Base-by-base conservation (phyloP, 2,797 vertebrate genomes). In the Danionella dracula region DNA sequence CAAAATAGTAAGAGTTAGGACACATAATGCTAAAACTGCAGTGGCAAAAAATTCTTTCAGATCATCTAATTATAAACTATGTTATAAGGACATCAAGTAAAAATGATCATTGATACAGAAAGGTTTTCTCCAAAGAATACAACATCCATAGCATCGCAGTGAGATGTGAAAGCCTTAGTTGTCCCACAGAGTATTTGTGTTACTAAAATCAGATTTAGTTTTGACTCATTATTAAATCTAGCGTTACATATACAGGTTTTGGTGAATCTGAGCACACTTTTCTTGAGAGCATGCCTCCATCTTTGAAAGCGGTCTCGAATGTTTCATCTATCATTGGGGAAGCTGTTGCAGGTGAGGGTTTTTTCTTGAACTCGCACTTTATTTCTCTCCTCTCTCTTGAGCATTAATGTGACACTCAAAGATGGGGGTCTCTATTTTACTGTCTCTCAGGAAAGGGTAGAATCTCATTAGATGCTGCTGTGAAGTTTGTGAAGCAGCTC, bases 401-500 rank as follows among this genome's bases (percentile, higher is more conserved):
- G 10, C 48, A 23, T 62, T 10, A 12, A 10, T 63, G 15, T 23
- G 1, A 65, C 19, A 42, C 8, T 7, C 17, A 13, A 54, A 19
- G 7, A 5, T 68, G 1, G 32, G n/a, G 4, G 54, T 41, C 8
- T 65, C 2, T 56, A n/a, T 1, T 41, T 17, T 57, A 35, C 8
- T 60, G 34, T 78, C 53, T 3, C 6, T 17, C 67, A 96, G 93
- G 88, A 71, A 86, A 89, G 72, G 83, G 90, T 68, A 76, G 77
- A 4, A 82, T 99, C 51, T 86, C 92, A 41, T 63, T 89, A 80
- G 78, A 82, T 50, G 89, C 91, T 73, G 91, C 88, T 1, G 78
- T 95, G 76, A 92, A 85, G 81, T 96, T 98, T 79, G 70, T 88
- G 50, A 97, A 96, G 81, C 74, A 96, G 74, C 81, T 94, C 74